Conservation (phyloP, 2,888 invertebrate genomes). For the Drosophila histrio region DNA sequence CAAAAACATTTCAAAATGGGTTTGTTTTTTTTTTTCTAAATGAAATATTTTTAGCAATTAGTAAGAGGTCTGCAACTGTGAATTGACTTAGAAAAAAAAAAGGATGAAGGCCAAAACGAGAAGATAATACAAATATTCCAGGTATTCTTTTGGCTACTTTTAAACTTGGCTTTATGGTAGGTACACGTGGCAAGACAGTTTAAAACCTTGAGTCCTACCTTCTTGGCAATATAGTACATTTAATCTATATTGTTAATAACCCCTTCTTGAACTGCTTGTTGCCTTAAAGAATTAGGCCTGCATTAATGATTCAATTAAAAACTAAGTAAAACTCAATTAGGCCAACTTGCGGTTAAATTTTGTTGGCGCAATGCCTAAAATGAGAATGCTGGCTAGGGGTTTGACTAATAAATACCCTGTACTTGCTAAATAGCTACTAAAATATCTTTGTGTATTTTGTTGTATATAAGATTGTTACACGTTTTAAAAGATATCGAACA, state of each 20-base stretch:
- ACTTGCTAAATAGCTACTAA: background rate
- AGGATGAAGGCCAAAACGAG: background rate
- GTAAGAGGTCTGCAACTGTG: background rate
- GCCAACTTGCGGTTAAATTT: conserved; percentile 23
- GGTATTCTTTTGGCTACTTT: conserved; percentile 1
- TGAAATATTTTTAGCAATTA: conserved; percentile 52
- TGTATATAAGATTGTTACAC: no score
- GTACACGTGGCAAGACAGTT: no score
- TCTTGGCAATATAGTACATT: no score
- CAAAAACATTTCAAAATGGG: conserved; percentile 29
- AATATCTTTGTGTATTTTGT: background rate
- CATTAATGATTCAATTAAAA: conserved; percentile 48
- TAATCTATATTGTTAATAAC: conserved; percentile 18
- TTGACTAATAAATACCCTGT: background rate
- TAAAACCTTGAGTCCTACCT: no score
- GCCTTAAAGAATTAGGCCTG: background rate
- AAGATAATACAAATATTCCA: conserved; percentile 1
- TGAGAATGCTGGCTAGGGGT: background rate
- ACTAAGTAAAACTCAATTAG: conserved; percentile 47
- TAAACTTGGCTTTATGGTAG: background rate
- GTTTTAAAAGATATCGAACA: no score
- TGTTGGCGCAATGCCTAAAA: conserved; percentile 8
- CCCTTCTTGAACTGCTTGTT: background rate
- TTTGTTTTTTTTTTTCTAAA: conserved; percentile 26
- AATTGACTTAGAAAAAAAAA: background rate